Conservation (phyloP, 2,888 invertebrate genomes). For the Vanessa cardui region DNA sequence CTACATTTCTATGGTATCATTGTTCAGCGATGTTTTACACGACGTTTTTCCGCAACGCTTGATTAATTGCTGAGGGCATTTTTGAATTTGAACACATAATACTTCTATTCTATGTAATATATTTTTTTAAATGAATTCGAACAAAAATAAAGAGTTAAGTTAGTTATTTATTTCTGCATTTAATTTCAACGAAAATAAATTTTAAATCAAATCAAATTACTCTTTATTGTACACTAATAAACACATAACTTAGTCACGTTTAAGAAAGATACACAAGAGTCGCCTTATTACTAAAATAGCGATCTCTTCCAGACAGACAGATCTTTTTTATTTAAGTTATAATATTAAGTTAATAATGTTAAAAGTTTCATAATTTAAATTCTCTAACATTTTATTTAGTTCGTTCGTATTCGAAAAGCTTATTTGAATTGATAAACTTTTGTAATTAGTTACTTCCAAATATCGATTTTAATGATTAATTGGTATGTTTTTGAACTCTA, state of each 20-base stretch:
- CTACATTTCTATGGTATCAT: neutral
- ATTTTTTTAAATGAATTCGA: neutral
- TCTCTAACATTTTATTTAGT: conserved; percentile 26
- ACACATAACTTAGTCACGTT: too few species aligned
- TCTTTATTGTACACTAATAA: too few species aligned
- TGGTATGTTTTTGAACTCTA: conserved; percentile 6
- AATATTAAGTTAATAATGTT: neutral
- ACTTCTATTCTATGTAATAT: neutral
- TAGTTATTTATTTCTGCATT: too few species aligned
- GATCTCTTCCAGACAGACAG: too few species aligned
- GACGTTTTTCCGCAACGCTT: conserved; percentile 15
- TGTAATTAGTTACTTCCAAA: conserved; percentile 30
- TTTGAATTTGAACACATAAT: neutral
- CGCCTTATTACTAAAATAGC: too few species aligned
- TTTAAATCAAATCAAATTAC: too few species aligned
- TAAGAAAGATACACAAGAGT: too few species aligned
- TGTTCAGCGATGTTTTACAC: conserved; percentile 4
- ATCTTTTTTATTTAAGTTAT: neutral
- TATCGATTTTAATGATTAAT: conserved; percentile 31
- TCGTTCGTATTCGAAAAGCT: conserved; percentile 11
- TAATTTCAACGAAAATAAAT: neutral
- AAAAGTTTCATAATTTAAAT: conserved; percentile 20
- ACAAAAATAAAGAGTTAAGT: too few species aligned
- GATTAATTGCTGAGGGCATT: conserved; percentile 16
- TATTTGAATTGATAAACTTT: conserved; percentile 33